Evolutionary conservation across 2,797 vertebrate genomes (phyloP), one percentile per base, ranked within the genome.

Genomic region (Carcharodon carcharias): DNA sequence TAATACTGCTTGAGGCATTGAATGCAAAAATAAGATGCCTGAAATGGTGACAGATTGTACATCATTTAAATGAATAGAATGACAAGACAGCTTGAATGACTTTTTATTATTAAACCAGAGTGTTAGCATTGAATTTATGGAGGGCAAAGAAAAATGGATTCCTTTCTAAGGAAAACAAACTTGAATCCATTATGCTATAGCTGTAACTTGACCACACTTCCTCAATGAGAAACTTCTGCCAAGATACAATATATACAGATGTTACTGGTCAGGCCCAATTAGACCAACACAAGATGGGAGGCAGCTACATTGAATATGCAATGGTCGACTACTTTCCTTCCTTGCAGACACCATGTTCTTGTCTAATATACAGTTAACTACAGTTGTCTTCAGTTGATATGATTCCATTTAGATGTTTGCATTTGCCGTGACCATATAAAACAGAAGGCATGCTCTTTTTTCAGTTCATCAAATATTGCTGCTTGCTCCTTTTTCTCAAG

Each of bases 301-400:
- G 98, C 98, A 98, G 98, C 97, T 96, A 97, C 96, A 98, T 96
- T 96, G 94, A 96, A 96, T 96, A 96, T 97, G 97, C 98, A 98
- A 96, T 98, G 98, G 98, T 98, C 98, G 98, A 98, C 98, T 97
- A 97, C 98, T 97, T 97, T 97, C 96, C n/a, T 82, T 96, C 97
- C 91, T 82, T 96, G 88, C 56, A 96, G 96, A 96, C 96, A 96
- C 87, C 50, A 96, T 92, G 96, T 97, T 96, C 97, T 97, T 16
- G 8, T 45, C 91, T 93, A 67, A 45, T 35, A 65, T 6, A 93
- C 61, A 63, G 35, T 93, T 93, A 93, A n/a, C 65, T 65, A 95
- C 23, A 54, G 63, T 94, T 11, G 61, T 93, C 97, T 97, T 97
- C 97, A 95, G 65, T 28, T 96, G 96, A 95, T 58, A 40, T 96